Conservation (phyloP, 1,140 invertebrate species). For the Manduca sexta region DNA sequence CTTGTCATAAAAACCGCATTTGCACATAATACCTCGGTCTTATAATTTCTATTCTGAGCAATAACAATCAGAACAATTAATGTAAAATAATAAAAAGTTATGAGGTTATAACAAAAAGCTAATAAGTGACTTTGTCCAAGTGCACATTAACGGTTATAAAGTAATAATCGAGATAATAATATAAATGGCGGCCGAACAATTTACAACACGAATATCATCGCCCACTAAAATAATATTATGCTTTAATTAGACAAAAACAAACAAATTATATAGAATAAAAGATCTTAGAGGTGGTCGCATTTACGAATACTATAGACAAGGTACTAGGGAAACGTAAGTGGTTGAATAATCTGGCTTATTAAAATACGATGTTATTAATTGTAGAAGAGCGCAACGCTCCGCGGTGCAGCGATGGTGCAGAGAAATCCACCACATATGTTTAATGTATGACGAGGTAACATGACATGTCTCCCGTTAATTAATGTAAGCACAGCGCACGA, state of each 20-base stretch:
- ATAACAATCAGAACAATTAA: no score
- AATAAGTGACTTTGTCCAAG: not conserved
- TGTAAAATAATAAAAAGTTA: no score
- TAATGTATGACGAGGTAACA: slow-evolving; percentile 47
- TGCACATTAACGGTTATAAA: slow-evolving; percentile 27
- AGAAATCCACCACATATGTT: slow-evolving; percentile 29
- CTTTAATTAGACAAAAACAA: slow-evolving; percentile 25
- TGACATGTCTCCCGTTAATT: slow-evolving; percentile 51
- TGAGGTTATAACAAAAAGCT: no score
- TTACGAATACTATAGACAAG: no score
- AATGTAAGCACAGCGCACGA: slow-evolving; percentile 55
- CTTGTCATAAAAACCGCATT: no score
- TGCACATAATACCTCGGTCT: no score
- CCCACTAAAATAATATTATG: slow-evolving; percentile 44
- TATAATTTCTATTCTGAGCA: no score
- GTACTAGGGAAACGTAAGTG: no score
- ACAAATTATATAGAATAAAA: slow-evolving; percentile 20
- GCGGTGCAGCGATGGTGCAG: slow-evolving; percentile 6
- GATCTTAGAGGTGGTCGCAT: slow-evolving; percentile 36
- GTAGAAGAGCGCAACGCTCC: slow-evolving; percentile 9
- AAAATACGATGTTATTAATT: slow-evolving; percentile 34
- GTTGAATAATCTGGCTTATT: slow-evolving; percentile 25
- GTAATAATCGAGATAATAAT: slow-evolving; percentile 34
- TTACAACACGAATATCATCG: slow-evolving; percentile 18
- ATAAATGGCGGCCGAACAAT: slow-evolving; percentile 27